Percentiles rank a stretch among this genome's conserved stretches.
Conservation (phyloP, 2,113 vertebrate genomes). For the Genyomyrus donnyi region DNA sequence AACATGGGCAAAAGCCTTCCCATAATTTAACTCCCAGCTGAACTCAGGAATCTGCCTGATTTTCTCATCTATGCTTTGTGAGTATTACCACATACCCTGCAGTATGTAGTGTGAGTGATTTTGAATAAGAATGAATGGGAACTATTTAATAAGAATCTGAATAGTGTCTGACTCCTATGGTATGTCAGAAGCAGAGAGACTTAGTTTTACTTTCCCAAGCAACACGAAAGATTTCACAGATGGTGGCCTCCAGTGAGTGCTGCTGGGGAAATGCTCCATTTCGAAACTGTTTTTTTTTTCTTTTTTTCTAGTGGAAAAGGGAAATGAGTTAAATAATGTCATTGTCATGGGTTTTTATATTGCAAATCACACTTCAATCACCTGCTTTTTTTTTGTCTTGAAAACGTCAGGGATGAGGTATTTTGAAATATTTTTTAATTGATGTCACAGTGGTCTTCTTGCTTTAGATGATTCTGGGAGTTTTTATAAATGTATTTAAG, state of each 20-base stretch:
- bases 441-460: background rate
- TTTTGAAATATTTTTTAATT: background rate
- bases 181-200: background rate
- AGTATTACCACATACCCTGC: background rate
- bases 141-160: background rate
- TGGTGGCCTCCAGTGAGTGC: background rate
- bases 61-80: background rate
- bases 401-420: background rate
- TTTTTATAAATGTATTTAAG: background rate
- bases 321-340: background rate
- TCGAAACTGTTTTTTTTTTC: background rate
- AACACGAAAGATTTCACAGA: background rate
- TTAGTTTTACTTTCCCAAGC: background rate
- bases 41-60: background rate
- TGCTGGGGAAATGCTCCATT: background rate
- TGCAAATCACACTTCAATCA: background rate
- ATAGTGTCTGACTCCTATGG: background rate
- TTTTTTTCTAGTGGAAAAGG: background rate
- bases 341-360: background rate
- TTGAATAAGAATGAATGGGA: background rate
- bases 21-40: background rate
- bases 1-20: background rate
- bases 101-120: background rate
- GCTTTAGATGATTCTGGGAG: background rate
- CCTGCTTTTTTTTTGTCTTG: background rate